Evolutionary conservation across 1,140 invertebrate genomes (phyloP).

Genomic region (Medauroidea extradentata): DNA sequence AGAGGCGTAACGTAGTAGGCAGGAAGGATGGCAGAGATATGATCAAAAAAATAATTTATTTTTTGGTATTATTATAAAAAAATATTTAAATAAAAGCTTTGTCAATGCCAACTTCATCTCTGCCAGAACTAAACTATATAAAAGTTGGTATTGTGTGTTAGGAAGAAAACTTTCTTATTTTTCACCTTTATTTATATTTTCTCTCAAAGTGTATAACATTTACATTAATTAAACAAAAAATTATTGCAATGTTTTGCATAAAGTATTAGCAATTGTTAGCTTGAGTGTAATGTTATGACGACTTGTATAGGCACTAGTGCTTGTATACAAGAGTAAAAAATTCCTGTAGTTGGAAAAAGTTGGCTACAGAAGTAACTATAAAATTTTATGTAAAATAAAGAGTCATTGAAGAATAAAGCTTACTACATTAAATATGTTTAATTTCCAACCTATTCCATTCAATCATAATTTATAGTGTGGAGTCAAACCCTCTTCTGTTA

Average conservation of each 20-base stretch:
- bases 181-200: constrained; percentile 8
- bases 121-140: constrained; percentile 5
- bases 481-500: no score
- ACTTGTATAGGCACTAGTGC: constrained; percentile 8
- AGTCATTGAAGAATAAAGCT: constrained; percentile 2
- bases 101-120: constrained; percentile 12
- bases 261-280: constrained; percentile 14
- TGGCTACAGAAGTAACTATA: constrained; percentile 7
- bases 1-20: constrained; percentile 8
- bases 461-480: no score
- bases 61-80: constrained; percentile 10
- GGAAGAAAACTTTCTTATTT: neutral
- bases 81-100: constrained; percentile 12
- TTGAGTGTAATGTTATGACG: constrained; percentile 14
- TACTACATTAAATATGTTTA: neutral
- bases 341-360: constrained; percentile 2
- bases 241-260: constrained; percentile 15
- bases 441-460: no score
- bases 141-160: constrained; percentile 9
- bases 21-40: constrained; percentile 12
- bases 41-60: constrained; percentile 13
- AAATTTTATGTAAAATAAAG: constrained; percentile 8
- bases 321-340: neutral
- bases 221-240: constrained; percentile 10
- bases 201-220: constrained; percentile 6